Evolutionary conservation across 2,797 vertebrate species (phyloP), one percentile per base, ranked within the genome.

Genomic region (Oreortyx pictus): DNA sequence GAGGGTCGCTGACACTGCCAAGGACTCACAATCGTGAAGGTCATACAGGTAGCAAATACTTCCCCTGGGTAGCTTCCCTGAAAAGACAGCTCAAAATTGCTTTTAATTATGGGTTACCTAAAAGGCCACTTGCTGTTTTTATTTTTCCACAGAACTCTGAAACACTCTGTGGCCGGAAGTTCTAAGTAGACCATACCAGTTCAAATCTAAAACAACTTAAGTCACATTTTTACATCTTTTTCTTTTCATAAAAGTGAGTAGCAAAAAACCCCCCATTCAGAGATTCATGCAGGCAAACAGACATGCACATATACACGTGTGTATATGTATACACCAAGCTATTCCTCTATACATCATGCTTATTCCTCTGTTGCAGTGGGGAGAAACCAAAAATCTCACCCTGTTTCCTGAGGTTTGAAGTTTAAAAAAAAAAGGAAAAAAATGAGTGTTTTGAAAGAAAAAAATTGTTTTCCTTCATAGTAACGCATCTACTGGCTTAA

Each of bases 21-120:
- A 98, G 98, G 98, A 98, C 98, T 98, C 97, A 97, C 97, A 98
- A 97, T 98, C 96, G 96, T 98, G 98, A 98, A 98, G 98, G 98
- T 98, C 98, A 98, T 96, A 94, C 97, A 98, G 98, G 98, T 98
- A 98, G 98, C 97, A 96, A 97, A 97, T 96, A 97, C 96, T 95
- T 98, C 97, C 97, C 97, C 95, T 97, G 97, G 97, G 98, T 96
- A 88, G 90, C 91, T 97, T 97, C 95, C 93, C 97, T 97, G 97
- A 98, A 98, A 98, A 98, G 97, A 96, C 97, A 97, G 95, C 97
- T 98, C 97, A 97, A 97, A 98, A 98, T 98, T 97, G 97, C 97
- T 97, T 97, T 97, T 97, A 97, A 98, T 98, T 97, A 97, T 95
- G 96, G 97, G 97, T 98, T 98, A 97, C 96, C 97, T 97, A 96